phyloP scores from a whole-genome alignment of 2,797 vertebrate species.

The Podarcis lilfordi region DNA sequence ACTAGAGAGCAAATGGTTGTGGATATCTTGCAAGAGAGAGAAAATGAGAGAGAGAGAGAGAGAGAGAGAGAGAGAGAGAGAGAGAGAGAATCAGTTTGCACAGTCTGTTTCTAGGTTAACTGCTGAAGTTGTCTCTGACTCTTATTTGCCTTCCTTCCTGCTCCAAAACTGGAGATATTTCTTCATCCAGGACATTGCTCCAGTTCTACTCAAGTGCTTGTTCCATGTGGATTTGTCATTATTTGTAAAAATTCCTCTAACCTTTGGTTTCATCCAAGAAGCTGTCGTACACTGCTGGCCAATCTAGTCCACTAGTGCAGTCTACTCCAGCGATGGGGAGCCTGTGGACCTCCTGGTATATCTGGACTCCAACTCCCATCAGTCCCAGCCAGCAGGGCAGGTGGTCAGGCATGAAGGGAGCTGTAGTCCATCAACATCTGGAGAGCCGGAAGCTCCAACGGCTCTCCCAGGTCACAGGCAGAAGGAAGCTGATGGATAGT shows the following conservation, averaged over 20 bases:
- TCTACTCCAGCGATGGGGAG: not conserved
- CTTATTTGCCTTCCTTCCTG: slow-evolving; percentile 1
- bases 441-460: not conserved
- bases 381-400: not conserved
- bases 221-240: not conserved
- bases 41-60: not conserved
- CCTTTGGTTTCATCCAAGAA: slow-evolving; percentile 13
- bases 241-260: not conserved
- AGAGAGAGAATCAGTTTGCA: not conserved
- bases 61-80: not conserved
- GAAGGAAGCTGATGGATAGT: not conserved
- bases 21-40: not conserved
- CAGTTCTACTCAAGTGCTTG: not conserved
- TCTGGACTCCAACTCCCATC: not conserved
- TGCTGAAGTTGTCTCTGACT: not conserved
- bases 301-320: not conserved
- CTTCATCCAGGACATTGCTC: not conserved
- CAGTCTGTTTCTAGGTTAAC: not conserved
- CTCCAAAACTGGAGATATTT: not conserved
- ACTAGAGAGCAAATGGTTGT: not conserved
- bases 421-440: not conserved
- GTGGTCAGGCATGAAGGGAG: too few relatives aligned
- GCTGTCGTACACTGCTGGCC: not conserved
- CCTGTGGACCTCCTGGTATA: not conserved
- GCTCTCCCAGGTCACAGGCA: not conserved